Conservation (phyloP, 1,140 invertebrate species). For the Trigoniulus corallinus region DNA sequence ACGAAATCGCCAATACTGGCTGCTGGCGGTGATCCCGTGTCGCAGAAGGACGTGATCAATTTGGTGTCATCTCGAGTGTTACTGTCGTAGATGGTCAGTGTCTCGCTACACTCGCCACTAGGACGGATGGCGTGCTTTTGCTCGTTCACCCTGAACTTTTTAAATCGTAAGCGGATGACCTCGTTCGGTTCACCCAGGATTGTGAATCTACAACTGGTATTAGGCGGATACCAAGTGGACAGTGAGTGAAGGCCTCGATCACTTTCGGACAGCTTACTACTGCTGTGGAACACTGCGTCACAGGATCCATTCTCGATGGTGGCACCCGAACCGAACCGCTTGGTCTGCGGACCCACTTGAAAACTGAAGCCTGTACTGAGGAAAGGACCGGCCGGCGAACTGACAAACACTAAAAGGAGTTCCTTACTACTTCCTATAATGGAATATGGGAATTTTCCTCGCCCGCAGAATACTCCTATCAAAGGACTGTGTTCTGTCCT, state of each 20-base stretch:
- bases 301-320: background rate
- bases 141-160: constrained; percentile 66
- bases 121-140: constrained; percentile 68
- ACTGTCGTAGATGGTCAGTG: constrained; percentile 68
- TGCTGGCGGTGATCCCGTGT: constrained; percentile 56
- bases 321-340: constrained; percentile 3
- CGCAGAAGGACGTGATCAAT: constrained; percentile 81
- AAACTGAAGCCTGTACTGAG: constrained; percentile 83
- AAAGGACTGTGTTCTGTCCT: constrained; percentile 66
- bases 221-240: constrained; percentile 79
- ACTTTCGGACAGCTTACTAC: background rate
- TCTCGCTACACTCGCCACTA: constrained; percentile 73
- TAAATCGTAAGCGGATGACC: constrained; percentile 55
- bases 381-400: constrained; percentile 64
- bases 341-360: constrained; percentile 10
- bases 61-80: constrained; percentile 64
- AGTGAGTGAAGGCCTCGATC: constrained; percentile 36
- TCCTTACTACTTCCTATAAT: constrained; percentile 81
- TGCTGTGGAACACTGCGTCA: constrained; percentile 5
- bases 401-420: constrained; percentile 78
- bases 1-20: constrained; percentile 74
- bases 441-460: constrained; percentile 84
- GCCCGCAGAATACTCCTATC: constrained; percentile 80
- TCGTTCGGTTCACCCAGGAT: constrained; percentile 66
- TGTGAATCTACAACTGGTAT: constrained; percentile 75